These are phyloP conservation scores for Pelodytes ibericus DNA, from an alignment of 2,797 vertebrate genomes.

Conservation along the genomic window DNA sequence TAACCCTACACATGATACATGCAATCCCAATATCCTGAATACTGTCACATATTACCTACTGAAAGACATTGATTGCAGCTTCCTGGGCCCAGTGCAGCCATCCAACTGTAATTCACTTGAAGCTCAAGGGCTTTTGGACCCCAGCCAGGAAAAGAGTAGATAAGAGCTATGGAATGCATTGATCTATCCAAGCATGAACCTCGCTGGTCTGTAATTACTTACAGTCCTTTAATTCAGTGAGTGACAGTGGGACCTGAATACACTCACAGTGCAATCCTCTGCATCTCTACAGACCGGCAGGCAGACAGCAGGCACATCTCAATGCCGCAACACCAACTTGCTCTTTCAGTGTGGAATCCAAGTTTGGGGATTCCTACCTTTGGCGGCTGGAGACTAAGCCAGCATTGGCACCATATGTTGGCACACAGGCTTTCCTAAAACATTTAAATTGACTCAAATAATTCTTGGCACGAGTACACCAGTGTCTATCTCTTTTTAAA, in stretches of 20 bases:
- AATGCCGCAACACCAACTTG: no score
- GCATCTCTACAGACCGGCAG: neutral
- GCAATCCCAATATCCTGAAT: neutral
- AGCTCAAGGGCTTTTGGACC: neutral
- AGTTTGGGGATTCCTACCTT: no score
- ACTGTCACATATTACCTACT: neutral
- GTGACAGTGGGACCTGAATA: neutral
- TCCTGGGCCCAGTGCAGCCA: neutral
- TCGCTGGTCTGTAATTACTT: neutral
- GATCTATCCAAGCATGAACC: neutral
- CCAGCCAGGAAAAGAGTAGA: neutral
- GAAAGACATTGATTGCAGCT: neutral
- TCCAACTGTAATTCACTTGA: neutral
- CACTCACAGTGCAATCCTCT: neutral
- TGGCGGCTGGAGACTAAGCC: no score
- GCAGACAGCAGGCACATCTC: no score
- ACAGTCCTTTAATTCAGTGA: neutral
- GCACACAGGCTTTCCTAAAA: no score
- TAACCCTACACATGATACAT: no score
- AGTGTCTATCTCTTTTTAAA: no score
- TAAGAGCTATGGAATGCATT: neutral
- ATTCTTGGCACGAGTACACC: no score
- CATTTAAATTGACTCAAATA: no score
- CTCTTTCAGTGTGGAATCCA: no score
- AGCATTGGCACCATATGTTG: no score